Evolutionary conservation across 1,140 invertebrate genomes (phyloP), one percentile per base, ranked within the genome.

Genomic region (Atta cephalotes): DNA sequence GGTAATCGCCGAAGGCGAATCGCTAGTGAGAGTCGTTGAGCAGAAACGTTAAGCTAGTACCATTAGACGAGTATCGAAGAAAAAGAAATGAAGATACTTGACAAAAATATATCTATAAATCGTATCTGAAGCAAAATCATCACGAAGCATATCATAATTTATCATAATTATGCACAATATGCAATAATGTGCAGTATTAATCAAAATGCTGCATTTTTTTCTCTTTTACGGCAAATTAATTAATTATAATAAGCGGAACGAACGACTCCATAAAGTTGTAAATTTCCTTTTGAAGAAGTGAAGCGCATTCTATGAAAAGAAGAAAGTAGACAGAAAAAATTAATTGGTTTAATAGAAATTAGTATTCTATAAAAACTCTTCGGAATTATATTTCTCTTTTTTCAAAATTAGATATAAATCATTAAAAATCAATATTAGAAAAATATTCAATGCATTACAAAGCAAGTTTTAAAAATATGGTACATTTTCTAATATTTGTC

Each of bases 311-410:
- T 31, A 58, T 56, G 49, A 72, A 72, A 72, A 72, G 25, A 72
- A 72, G 71, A 70, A 70, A 70, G 39, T 70, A 49, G 66, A 16
- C 9, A 35, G 18, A 74, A 56, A 74, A 74, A 56, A 31, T 74
- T 6, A 4, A 74, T 35, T 25, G 4, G 6, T 12, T 49, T n/a
- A 72, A 74, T 35, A 31, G n/a, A 35, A 70, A 68, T 21, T n/a
- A 14, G 12, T 39, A 21, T 68, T 68, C 35, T 10, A 65, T 35
- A 18, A 9, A 35, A 66, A 9, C 9, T 12, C 10, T 18, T 53
- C 9, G 18, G 16, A n/a, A 16, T 51, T 72, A 53, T 53, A 51
- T 31, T 72, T 2, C 12, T 49, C n/a, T 16, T 10, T 18, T 18
- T 21, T 21, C 56, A 72, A 72, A 72, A 31, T 31, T 31, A 72